Evolutionary conservation across 2,888 invertebrate species (phyloP).

Genomic region (Drosophila mulleri): DNA sequence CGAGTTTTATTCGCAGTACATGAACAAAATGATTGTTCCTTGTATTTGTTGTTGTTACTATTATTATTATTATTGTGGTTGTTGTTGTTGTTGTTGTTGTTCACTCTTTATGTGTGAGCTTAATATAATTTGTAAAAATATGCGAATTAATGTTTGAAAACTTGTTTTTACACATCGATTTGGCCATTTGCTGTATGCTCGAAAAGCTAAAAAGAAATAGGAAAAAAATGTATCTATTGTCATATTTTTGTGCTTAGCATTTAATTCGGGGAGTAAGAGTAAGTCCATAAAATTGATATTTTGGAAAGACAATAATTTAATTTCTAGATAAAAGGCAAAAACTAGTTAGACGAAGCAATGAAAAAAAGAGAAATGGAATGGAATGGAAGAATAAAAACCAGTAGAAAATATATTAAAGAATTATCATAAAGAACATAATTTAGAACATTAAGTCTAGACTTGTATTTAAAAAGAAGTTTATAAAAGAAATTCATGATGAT

Average conservation of each 20-base stretch:
- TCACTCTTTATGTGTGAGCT: constrained; percentile 50
- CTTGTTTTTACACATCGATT: constrained; percentile 62
- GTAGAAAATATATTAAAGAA: neutral
- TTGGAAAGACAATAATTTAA: neutral
- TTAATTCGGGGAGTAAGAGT: constrained; percentile 17
- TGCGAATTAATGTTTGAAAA: constrained; percentile 78
- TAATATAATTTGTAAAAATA: constrained; percentile 82
- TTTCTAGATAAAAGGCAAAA: constrained; percentile 4
- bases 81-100: constrained; percentile 32
- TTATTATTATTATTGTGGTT: neutral
- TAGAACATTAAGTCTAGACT: neutral
- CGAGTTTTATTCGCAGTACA: constrained; percentile 67
- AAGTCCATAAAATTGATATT: constrained; percentile 2
- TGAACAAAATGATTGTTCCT: constrained; percentile 55
- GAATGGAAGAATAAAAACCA: neutral
- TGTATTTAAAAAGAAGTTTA: neutral
- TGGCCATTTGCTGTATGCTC: constrained; percentile 15
- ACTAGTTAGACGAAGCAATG: constrained; percentile 15
- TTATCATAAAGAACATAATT: constrained; percentile 2
- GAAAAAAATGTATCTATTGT: constrained; percentile 10
- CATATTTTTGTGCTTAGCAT: constrained; percentile 4
- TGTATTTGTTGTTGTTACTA: constrained; percentile 26
- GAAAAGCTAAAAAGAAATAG: constrained; percentile 1
- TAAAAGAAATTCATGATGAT: neutral
- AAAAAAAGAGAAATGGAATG: neutral